Evolutionary conservation across 2,113 vertebrate genomes (phyloP).

Genomic region (Puffinus mauretanicus): DNA sequence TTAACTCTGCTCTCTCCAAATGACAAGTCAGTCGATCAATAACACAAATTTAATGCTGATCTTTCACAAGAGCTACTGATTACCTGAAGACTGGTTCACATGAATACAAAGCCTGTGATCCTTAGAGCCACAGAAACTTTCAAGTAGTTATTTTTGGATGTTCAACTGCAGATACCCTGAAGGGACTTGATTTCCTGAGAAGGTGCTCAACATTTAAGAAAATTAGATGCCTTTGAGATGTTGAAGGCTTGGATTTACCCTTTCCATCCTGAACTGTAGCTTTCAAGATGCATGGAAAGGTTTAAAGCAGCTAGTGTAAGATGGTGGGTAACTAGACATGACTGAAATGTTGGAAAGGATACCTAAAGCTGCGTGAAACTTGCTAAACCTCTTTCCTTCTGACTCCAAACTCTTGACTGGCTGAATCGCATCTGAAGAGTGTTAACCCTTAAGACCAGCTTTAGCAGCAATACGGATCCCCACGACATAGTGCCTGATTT

Average conservation of each 20-base stretch:
- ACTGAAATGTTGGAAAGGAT: not conserved
- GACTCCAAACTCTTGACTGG: not conserved
- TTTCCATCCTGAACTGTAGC: not conserved
- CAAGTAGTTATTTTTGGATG: not conserved
- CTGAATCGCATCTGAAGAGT: not conserved
- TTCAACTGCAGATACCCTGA: not conserved
- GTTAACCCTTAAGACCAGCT: not conserved
- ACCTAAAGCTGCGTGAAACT: not conserved
- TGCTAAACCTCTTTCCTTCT: not conserved
- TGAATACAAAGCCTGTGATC: not conserved
- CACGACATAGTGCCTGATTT: not conserved
- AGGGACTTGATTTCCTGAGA: slow-evolving; percentile 26
- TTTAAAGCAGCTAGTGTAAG: not conserved
- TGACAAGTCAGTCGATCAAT: not conserved
- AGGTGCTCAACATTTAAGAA: not conserved
- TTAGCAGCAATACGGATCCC: not conserved
- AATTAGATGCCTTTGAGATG: not conserved
- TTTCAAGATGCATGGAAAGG: not conserved
- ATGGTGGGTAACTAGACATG: not conserved
- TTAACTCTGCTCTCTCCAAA: not conserved
- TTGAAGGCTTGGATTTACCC: not conserved
- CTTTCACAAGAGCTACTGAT: not conserved
- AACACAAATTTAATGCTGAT: not conserved
- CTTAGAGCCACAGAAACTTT: not conserved
- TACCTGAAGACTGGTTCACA: not conserved